Conservation (phyloP, 2,113 vertebrate species). For the Poecile atricapillus region DNA sequence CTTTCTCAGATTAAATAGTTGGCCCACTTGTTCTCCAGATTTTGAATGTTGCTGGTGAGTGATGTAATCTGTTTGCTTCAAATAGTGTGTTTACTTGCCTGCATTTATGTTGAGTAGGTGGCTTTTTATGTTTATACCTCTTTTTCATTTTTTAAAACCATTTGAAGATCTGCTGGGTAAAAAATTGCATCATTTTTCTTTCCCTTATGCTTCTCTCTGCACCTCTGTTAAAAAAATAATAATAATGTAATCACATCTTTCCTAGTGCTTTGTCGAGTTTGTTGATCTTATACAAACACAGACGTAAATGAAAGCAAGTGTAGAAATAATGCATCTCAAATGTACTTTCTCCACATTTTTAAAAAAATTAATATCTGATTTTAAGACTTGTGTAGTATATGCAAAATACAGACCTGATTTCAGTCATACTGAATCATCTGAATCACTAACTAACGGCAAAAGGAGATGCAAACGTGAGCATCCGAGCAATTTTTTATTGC, state of each 20-base stretch:
- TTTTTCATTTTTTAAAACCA: background rate
- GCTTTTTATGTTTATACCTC: background rate
- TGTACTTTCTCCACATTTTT: background rate
- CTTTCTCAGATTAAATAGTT: background rate
- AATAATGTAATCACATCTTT: background rate
- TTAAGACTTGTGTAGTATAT: background rate
- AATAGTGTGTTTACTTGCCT: background rate
- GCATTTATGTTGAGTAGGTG: background rate
- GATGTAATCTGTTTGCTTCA: background rate
- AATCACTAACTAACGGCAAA: background rate
- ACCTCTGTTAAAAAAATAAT: background rate
- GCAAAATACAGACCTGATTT: background rate
- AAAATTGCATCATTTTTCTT: background rate
- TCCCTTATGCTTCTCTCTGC: background rate
- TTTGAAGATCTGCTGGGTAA: background rate
- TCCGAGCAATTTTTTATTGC: background rate
- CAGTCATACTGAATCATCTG: background rate
- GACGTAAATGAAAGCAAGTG: background rate
- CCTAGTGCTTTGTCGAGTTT: background rate
- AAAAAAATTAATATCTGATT: background rate
- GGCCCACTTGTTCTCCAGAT: background rate
- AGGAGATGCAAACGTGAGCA: background rate
- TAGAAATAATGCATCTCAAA: background rate
- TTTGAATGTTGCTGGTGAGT: background rate
- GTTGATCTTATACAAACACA: background rate